A percentile compares a stretch with the other conserved stretches of the same genome.
phyloP scores from a whole-genome alignment of 2,888 invertebrate genomes.

The Stegana nigrithorax region DNA sequence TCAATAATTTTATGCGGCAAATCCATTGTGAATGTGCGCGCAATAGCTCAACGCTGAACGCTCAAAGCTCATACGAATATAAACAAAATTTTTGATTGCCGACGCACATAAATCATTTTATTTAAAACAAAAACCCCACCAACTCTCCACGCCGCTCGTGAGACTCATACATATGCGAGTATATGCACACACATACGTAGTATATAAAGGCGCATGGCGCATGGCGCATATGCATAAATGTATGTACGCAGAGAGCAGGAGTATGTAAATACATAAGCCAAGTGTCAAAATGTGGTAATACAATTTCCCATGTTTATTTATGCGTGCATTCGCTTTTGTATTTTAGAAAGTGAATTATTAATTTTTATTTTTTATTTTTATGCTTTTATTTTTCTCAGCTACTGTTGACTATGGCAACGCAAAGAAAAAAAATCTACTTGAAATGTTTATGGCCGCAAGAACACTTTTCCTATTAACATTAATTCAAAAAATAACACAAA shows the following conservation, averaged over 20 bases:
- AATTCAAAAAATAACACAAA: no score
- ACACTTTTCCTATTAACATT: background rate
- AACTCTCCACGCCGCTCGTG: no score
- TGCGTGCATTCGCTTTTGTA: slow-evolving; percentile 27
- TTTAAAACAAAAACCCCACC: background rate
- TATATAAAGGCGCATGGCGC: no score
- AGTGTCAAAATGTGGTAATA: slow-evolving; percentile 20
- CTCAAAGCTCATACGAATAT: no score
- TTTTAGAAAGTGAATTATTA: slow-evolving; percentile 55
- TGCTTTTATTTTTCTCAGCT: no score
- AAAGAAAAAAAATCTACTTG: slow-evolving; percentile 13
- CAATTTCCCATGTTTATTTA: background rate
- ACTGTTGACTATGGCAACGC: background rate
- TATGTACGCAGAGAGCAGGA: no score
- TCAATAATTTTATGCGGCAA: no score
- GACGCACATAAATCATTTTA: background rate
- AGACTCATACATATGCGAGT: no score
- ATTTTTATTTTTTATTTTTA: slow-evolving; percentile 29
- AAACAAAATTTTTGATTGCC: background rate
- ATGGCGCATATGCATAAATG: no score
- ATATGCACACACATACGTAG: no score
- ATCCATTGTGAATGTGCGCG: slow-evolving; percentile 45
- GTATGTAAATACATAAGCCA: no score
- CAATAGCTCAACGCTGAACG: no score
- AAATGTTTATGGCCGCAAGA: background rate